Evolutionary conservation across 2,113 vertebrate species (phyloP).

Genomic region (Orcinus orca): DNA sequence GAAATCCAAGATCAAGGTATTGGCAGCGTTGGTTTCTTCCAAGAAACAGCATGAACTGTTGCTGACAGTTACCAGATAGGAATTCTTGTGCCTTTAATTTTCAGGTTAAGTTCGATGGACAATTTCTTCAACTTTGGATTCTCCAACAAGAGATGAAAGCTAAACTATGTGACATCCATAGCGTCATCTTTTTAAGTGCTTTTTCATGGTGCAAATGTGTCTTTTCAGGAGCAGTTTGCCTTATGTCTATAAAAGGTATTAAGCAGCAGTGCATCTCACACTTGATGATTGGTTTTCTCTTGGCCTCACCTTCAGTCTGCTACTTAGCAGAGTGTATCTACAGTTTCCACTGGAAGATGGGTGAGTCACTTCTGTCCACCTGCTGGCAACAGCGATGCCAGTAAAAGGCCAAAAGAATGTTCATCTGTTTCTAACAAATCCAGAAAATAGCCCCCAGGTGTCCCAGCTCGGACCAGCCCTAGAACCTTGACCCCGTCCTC

Average conservation of each 20-base stretch:
- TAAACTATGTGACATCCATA: neutral
- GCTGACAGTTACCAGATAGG: neutral
- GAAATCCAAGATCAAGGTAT: neutral
- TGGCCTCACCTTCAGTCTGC: constrained; percentile 4
- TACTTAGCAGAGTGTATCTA: neutral
- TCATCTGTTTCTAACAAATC: neutral
- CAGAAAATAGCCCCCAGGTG: neutral
- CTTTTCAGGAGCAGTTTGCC: constrained; percentile 3
- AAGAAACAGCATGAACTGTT: neutral
- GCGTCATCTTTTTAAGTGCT: neutral
- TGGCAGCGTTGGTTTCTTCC: neutral
- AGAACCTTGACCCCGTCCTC: neutral
- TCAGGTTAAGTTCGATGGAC: neutral
- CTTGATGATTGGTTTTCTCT: constrained; percentile 39
- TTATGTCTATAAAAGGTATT: constrained; percentile 6
- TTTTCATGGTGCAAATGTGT: neutral
- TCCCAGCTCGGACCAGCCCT: neutral
- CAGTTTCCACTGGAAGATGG: neutral
- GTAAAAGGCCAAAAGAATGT: constrained; percentile 25
- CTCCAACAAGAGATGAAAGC: neutral
- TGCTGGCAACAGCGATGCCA: neutral
- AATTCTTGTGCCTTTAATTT: neutral
- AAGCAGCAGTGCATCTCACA: constrained; percentile 25
- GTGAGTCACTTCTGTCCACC: neutral
- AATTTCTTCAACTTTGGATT: neutral